phyloP scores from a whole-genome alignment of 1,140 invertebrate genomes.

The Meloidogyne floridensis region DNA sequence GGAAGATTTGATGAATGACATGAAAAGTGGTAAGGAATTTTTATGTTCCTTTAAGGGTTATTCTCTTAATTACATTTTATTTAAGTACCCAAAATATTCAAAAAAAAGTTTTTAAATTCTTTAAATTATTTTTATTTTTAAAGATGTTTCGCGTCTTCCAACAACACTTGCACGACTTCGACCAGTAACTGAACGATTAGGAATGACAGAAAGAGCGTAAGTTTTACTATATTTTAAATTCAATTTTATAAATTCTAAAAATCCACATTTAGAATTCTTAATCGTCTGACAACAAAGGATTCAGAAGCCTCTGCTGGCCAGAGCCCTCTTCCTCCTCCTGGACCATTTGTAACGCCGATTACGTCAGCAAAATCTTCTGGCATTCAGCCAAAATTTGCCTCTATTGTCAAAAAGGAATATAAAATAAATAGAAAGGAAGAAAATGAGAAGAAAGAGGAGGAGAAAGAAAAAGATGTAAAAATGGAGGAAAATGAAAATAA shows the following conservation, averaged over 20 bases:
- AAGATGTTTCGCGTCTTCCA: conserved; percentile 88
- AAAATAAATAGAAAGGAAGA: conserved; percentile 18
- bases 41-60: background rate
- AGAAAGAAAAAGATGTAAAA: background rate
- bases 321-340: conserved; percentile 60
- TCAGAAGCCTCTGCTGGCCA: conserved; percentile 57
- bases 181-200: conserved; percentile 89
- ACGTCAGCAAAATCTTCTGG: conserved; percentile 51
- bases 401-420: conserved; percentile 43
- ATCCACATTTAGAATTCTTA: conserved; percentile 51
- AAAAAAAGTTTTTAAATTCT: background rate
- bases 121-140: background rate
- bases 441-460: background rate
- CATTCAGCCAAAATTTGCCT: conserved; percentile 65
- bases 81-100: too few relatives aligned
- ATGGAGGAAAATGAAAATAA: background rate
- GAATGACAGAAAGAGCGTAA: conserved; percentile 81
- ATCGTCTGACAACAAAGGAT: conserved; percentile 62
- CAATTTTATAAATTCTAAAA: background rate
- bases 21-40: conserved; percentile 80
- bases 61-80: too few relatives aligned
- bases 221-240: background rate
- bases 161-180: conserved; percentile 94
- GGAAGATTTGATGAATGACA: conserved; percentile 95
- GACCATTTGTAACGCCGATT: conserved; percentile 61